phyloP scores from a whole-genome alignment of 2,888 invertebrate genomes.

The Nomada fucata region DNA sequence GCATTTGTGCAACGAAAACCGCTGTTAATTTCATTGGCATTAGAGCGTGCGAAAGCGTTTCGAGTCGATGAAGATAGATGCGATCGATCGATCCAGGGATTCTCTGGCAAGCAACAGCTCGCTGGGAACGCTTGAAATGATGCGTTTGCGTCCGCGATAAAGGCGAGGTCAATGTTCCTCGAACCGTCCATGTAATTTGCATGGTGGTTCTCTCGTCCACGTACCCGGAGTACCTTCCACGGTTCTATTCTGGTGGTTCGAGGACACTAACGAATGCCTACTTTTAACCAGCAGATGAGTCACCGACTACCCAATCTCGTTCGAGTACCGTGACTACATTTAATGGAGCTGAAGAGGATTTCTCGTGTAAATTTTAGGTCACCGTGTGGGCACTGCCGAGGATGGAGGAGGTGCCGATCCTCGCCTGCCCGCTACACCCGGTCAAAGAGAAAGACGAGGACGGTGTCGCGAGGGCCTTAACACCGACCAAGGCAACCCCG shows the following conservation, averaged over 20 bases:
- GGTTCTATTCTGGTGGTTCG: conserved; percentile 61
- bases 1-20: background rate
- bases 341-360: conserved; percentile 63
- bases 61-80: conserved; percentile 17
- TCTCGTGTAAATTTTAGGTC: conserved; percentile 80
- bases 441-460: conserved; percentile 75
- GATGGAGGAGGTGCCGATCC: conserved; percentile 89
- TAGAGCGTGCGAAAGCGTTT: background rate
- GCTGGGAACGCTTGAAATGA: conserved; percentile 30
- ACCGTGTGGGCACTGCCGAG: conserved; percentile 88
- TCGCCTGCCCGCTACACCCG: conserved; percentile 85
- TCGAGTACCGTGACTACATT: conserved; percentile 53
- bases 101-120: conserved; percentile 12
- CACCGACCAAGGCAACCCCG: conserved; percentile 79
- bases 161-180: conserved; percentile 63
- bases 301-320: conserved; percentile 55
- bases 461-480: conserved; percentile 77
- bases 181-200: conserved; percentile 54
- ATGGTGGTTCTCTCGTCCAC: conserved; percentile 57
- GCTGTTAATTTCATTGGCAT: background rate
- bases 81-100: conserved; percentile 38
- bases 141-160: conserved; percentile 32
- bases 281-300: conserved; percentile 67
- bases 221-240: conserved; percentile 53
- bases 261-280: conserved; percentile 84